These are phyloP conservation scores for Athalia circularis DNA, from an alignment of 2,888 invertebrate species.

Conservation along the genomic window DNA sequence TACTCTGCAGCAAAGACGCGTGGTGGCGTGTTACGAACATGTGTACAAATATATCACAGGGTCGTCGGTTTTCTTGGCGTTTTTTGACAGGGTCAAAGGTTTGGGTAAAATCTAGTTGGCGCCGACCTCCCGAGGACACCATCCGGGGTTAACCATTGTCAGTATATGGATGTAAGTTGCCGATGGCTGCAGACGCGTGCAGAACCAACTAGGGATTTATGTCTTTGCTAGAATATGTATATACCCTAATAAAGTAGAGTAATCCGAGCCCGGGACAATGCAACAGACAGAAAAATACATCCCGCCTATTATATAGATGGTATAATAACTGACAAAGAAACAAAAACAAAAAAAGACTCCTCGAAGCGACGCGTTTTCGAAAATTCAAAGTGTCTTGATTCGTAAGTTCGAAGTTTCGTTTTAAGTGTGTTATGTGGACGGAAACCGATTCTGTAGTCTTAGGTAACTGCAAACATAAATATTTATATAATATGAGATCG, in stretches of 20 bases:
- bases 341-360: background rate
- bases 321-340: background rate
- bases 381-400: too few relatives aligned
- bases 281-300: constrained; percentile 25
- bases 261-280: constrained; percentile 51
- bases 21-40: background rate
- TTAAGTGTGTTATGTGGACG: too few relatives aligned
- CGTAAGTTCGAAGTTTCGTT: too few relatives aligned
- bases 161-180: background rate
- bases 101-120: constrained; percentile 26
- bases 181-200: constrained; percentile 35
- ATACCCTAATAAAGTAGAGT: constrained; percentile 56
- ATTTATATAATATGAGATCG: constrained; percentile 28
- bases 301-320: constrained; percentile 1
- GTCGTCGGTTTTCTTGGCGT: background rate
- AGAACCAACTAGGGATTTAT: constrained; percentile 8
- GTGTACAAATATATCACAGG: background rate
- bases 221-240: background rate
- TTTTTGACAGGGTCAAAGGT: constrained; percentile 29
- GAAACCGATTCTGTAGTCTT: background rate
- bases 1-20: background rate
- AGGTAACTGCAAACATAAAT: constrained; percentile 16
- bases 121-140: constrained; percentile 39
- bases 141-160: constrained; percentile 37
- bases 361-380: too few relatives aligned